These are phyloP conservation scores for Echinops telfairi DNA, from an alignment of 2,113 vertebrate genomes.

Conservation along the genomic window DNA sequence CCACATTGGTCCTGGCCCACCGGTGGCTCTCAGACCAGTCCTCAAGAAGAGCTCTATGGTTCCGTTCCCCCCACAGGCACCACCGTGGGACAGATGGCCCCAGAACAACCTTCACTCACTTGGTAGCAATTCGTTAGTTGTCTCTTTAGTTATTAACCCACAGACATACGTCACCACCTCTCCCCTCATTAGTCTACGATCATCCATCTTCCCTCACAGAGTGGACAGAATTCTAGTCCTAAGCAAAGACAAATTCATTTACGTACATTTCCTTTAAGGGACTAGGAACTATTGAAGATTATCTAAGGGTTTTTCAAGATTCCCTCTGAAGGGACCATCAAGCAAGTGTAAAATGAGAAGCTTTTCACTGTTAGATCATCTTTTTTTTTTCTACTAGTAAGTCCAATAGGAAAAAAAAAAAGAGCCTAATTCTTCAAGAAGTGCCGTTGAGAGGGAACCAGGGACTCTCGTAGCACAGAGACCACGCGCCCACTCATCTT, in stretches of 20 bases:
- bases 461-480: constrained; percentile 23
- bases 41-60: neutral
- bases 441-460: neutral
- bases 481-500: constrained; percentile 3
- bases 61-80: neutral
- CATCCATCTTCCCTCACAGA: neutral
- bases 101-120: constrained; percentile 2
- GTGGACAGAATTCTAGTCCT: neutral
- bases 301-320: neutral
- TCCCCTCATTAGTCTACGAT: neutral
- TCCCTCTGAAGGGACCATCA: neutral
- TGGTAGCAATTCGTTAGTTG: neutral
- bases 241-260: neutral
- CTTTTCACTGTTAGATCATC: constrained; percentile 10
- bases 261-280: neutral
- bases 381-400: constrained; percentile 7
- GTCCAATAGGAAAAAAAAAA: neutral
- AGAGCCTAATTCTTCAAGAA: constrained; percentile 39
- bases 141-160: neutral
- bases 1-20: neutral
- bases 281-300: constrained; percentile 19
- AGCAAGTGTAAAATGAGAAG: constrained; percentile 11
- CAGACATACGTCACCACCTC: neutral
- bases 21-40: neutral
- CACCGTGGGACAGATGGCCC: neutral